Base-by-base conservation (phyloP, 2,797 vertebrate genomes). In the Fundulus diaphanus region DNA sequence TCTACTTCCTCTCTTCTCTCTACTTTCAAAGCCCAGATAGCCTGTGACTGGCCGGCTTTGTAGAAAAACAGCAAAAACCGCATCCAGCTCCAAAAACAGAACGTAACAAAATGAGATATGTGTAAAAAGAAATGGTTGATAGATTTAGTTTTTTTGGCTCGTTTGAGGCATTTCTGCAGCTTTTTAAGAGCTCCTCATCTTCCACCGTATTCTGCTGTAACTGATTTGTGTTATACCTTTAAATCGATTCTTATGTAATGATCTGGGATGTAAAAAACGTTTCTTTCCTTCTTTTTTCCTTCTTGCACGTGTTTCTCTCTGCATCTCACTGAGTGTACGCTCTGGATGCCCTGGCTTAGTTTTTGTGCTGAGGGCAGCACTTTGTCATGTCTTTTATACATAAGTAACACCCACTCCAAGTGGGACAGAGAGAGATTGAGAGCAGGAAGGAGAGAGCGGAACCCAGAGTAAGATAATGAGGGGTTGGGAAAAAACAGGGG, bases 281-380 rank as follows among this genome's bases (percentile, higher is more conserved):
- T 68, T 40, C n/a, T 68, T 11, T 24, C 12, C 54, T 56, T 7
- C 40, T 18, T 70, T 63, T 24, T 37, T 49, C n/a, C 3, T 22
- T 37, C 35, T n/a, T 76, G 56, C 48, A 8, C 16, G 0, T 72
- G 56, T 78, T 71, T 72, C 70, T 57, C 56, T 72, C 66, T 52
- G n/a, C 68, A 54, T 76, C 35, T 20, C 2, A 49, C 73, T 54
- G 63, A 57, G 66, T 37, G 48, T 40, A 66, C 57, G 63, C 69
- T 72, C 76, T 42, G 65, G 46, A 71, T 76, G 73, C 73, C 37
- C 80, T 74, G 73, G 70, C 76, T 85, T 79, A 77, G 82, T 89
- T 90, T 90, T 89, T 86, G 92, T 77, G 93, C 20, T 78, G 88
- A 92, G 84, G 88, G 87, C 85, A 89, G 91, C 87, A 89, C 84